Evolutionary conservation across 2,113 vertebrate genomes (phyloP).

Genomic region (Nicator chloris): DNA sequence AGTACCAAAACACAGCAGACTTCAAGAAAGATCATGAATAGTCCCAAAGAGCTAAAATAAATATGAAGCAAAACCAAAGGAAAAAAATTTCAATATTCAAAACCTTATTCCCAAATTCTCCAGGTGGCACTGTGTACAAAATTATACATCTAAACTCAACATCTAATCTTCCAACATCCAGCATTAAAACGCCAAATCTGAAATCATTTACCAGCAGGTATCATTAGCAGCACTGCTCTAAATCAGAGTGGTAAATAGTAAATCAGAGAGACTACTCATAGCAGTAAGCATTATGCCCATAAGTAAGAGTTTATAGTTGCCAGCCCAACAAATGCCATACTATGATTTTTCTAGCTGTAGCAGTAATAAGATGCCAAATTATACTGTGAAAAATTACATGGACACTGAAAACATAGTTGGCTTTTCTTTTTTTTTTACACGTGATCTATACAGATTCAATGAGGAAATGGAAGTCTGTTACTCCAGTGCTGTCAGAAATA

Average conservation of each 20-base stretch:
- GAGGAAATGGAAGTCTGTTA: neutral
- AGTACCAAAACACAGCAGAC: neutral
- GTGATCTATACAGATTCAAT: neutral
- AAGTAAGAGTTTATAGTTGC: neutral
- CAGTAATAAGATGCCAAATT: neutral
- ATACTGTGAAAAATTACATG: neutral
- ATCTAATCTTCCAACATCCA: neutral
- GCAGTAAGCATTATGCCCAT: neutral
- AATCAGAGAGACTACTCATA: neutral
- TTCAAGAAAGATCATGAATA: neutral
- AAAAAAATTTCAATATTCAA: slow-evolving; percentile 9
- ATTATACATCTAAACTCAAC: slow-evolving; percentile 46
- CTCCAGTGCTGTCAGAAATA: neutral
- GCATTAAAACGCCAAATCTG: neutral
- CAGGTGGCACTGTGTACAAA: slow-evolving; percentile 65
- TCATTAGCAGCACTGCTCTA: slow-evolving; percentile 4
- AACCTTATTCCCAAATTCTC: slow-evolving; percentile 57
- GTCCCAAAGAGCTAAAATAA: neutral
- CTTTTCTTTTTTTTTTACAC: neutral
- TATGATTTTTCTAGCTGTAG: neutral
- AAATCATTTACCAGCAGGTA: slow-evolving; percentile 10
- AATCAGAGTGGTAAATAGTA: neutral
- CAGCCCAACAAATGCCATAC: neutral
- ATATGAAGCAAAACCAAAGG: neutral
- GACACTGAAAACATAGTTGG: neutral